These are phyloP conservation scores for Hippoglossus stenolepis DNA, from an alignment of 2,113 vertebrate genomes.

Conservation along the genomic window DNA sequence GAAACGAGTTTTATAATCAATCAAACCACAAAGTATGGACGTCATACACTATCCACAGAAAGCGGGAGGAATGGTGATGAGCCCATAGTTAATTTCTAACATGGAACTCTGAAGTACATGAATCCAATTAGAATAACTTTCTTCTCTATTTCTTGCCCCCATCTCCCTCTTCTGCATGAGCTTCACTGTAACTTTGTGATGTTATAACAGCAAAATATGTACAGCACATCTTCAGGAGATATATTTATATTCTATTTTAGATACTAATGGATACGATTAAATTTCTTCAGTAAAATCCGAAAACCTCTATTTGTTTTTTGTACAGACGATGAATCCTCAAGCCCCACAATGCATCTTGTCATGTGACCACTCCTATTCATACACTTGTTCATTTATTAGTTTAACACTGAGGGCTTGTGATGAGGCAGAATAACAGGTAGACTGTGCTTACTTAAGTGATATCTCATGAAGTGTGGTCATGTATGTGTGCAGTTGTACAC, in stretches of 20 bases:
- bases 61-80: not conserved
- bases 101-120: not conserved
- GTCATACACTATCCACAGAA: not conserved
- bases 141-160: not conserved
- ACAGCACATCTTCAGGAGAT: not conserved
- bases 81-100: not conserved
- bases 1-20: not conserved
- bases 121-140: not conserved
- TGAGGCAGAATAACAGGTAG: not conserved
- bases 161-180: not conserved
- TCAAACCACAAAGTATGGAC: not conserved
- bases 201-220: not conserved
- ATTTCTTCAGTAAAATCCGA: not conserved
- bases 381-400: not conserved
- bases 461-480: slow-evolving; percentile 3
- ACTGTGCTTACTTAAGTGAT: slow-evolving; percentile 1
- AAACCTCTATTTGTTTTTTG: not conserved
- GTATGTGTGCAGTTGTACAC: slow-evolving; percentile 66
- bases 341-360: not conserved
- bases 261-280: not conserved
- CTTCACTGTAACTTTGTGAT: not conserved
- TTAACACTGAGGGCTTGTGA: not conserved
- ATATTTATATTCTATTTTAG: not conserved
- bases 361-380: not conserved
- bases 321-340: not conserved